Evolutionary conservation across 2,113 vertebrate genomes (phyloP).

Genomic region (Lepisosteus osseus): DNA sequence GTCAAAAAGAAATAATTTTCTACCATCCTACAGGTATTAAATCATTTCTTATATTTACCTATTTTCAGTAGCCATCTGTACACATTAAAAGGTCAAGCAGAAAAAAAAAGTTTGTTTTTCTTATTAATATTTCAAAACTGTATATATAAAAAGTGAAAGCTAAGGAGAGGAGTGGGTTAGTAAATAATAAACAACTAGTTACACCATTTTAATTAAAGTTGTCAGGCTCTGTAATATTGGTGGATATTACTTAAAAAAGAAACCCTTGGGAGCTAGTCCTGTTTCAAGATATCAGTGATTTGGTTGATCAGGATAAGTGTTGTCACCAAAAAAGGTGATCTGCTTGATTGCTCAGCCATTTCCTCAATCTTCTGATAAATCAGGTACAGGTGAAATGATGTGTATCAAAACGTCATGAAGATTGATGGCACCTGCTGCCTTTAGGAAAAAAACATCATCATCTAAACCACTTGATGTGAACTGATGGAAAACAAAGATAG

Average conservation of each 20-base stretch:
- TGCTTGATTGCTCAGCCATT: constrained; percentile 73
- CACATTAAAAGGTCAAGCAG: no score
- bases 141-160: no score
- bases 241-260: not conserved
- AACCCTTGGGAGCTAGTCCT: constrained; percentile 17
- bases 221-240: no score
- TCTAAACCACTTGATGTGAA: constrained; percentile 68
- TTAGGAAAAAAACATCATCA: constrained; percentile 56
- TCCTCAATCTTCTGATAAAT: constrained; percentile 68
- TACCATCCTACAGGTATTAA: no score
- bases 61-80: no score
- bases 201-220: constrained; percentile 44
- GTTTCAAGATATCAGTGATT: constrained; percentile 20
- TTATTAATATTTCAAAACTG: no score
- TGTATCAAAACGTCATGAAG: constrained; percentile 80
- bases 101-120: no score
- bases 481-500: constrained; percentile 57
- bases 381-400: constrained; percentile 77
- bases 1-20: no score
- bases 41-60: no score
- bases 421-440: constrained; percentile 68
- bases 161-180: no score
- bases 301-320: constrained; percentile 48
- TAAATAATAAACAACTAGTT: not conserved
- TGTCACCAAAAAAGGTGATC: constrained; percentile 65